Evolutionary conservation across 2,797 vertebrate genomes (phyloP).

Genomic region (Neosilurus hyrtlii): DNA sequence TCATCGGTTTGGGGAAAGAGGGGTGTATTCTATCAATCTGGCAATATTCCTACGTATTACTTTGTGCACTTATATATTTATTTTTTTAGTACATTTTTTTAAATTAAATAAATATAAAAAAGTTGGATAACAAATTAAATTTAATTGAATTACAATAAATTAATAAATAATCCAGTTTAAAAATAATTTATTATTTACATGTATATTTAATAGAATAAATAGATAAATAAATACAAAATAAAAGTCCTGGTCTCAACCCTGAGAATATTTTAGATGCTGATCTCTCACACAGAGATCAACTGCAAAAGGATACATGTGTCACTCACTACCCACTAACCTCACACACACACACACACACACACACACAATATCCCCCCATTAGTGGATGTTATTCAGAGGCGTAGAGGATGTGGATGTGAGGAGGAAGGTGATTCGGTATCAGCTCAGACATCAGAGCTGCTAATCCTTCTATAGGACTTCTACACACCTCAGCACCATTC

Average conservation of each 20-base stretch:
- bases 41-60: not conserved
- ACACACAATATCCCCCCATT: slow-evolving; percentile 24
- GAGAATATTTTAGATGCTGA: slow-evolving; percentile 60
- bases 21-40: not conserved
- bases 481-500: slow-evolving; percentile 40
- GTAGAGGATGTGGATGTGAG: slow-evolving; percentile 49
- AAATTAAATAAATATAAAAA: no score
- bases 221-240: not conserved
- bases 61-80: not conserved
- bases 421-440: slow-evolving; percentile 53
- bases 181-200: not conserved
- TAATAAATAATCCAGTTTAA: not conserved
- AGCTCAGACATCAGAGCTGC: slow-evolving; percentile 47
- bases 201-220: not conserved
- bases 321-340: slow-evolving; percentile 6
- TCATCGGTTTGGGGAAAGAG: not conserved
- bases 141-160: not conserved
- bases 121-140: no score
- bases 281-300: slow-evolving; percentile 48
- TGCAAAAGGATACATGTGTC: slow-evolving; percentile 16
- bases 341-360: slow-evolving; percentile 16
- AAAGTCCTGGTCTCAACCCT: not conserved
- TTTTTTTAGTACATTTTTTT: no score
- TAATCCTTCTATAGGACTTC: slow-evolving; percentile 49
- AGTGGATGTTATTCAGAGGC: slow-evolving; percentile 29